A percentile compares a stretch with the other conserved stretches of the same genome.
Conservation (phyloP, 2,113 vertebrate genomes). For the Hydrolagus affinis region DNA sequence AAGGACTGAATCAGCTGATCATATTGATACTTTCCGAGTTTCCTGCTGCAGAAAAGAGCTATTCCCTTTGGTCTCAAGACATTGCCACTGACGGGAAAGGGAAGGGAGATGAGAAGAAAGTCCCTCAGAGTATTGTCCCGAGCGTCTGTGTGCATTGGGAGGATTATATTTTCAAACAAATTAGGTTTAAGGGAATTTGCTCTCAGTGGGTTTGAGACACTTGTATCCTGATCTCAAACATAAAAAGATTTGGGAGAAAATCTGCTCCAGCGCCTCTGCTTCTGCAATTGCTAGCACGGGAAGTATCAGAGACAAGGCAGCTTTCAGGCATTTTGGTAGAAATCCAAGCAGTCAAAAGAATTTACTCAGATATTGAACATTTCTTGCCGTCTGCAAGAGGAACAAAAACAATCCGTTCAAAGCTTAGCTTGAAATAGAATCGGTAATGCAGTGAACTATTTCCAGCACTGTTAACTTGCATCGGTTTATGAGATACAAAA, state of each 20-base stretch:
- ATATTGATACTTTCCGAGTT: neutral
- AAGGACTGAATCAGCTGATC: neutral
- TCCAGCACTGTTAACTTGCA: neutral
- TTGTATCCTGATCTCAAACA: neutral
- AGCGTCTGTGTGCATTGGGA: neutral
- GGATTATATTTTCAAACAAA: constrained; percentile 5
- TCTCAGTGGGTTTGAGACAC: constrained; percentile 3
- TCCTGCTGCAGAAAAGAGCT: constrained; percentile 13
- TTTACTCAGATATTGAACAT: neutral
- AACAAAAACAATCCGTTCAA: neutral
- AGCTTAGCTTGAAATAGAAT: neutral
- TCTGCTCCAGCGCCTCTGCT: no score
- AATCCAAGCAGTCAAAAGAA: neutral
- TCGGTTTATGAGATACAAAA: no score
- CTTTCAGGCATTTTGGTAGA: neutral
- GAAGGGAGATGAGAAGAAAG: neutral
- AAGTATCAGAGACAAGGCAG: neutral
- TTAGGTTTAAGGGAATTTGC: constrained; percentile 11
- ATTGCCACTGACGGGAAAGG: neutral
- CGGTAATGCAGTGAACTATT: neutral
- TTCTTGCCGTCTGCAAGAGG: neutral
- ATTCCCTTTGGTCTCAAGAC: neutral
- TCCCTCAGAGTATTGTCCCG: neutral
- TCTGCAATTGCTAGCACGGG: neutral
- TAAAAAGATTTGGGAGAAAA: neutral